Conservation (phyloP, 2,888 invertebrate species). For the Synergus umbraculus region DNA sequence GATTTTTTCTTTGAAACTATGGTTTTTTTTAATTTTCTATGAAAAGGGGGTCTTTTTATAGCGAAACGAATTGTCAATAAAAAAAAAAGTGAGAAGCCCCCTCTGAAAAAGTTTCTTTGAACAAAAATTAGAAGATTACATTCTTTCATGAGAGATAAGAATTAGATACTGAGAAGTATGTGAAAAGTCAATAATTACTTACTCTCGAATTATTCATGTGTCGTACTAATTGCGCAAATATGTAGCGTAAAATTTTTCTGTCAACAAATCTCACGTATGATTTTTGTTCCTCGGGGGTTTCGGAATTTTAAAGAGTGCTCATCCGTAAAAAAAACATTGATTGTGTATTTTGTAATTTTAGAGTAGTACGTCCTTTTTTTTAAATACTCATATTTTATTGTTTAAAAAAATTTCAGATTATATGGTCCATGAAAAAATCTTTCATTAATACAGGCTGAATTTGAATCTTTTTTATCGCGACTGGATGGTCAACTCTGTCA, state of each 20-base stretch:
- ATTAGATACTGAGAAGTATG: slow-evolving; percentile 10
- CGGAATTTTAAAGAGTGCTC: too few relatives aligned
- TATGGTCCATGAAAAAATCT: too few relatives aligned
- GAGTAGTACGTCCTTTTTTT: too few relatives aligned
- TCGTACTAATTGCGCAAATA: neutral
- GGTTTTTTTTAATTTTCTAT: too few relatives aligned
- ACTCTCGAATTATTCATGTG: neutral
- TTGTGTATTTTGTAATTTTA: too few relatives aligned
- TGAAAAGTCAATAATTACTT: neutral
- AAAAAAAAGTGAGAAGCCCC: neutral
- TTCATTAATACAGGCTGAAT: neutral
- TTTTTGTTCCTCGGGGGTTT: neutral
- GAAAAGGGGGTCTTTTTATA: neutral
- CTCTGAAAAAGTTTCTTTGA: neutral
- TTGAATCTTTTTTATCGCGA: neutral
- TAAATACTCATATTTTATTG: too few relatives aligned
- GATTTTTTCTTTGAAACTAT: too few relatives aligned
- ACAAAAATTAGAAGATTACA: slow-evolving; percentile 2
- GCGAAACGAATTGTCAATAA: neutral
- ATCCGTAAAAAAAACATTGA: too few relatives aligned
- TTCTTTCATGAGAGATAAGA: slow-evolving; percentile 4
- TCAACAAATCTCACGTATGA: too few relatives aligned
- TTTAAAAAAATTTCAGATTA: too few relatives aligned
- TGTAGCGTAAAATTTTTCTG: neutral
- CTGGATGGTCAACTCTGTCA: neutral